phyloP scores from a whole-genome alignment of 2,797 vertebrate genomes.

The Antrozous pallidus region DNA sequence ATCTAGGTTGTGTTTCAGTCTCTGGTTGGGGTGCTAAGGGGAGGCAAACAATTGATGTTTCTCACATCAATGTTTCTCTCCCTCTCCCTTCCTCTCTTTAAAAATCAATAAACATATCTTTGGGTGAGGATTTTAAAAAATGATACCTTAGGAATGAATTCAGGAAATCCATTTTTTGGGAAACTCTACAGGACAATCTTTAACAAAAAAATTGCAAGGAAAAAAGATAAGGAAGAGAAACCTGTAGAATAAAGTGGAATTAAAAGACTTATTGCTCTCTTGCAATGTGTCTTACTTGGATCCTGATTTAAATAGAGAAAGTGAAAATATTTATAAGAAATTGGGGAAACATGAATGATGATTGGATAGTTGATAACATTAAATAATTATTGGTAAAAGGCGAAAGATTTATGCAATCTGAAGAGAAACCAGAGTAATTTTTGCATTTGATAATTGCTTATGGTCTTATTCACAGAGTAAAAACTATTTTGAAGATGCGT shows the following conservation, averaged over 20 bases:
- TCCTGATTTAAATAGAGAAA: background rate
- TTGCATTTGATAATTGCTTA: background rate
- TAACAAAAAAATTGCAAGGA: background rate
- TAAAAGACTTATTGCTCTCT: background rate
- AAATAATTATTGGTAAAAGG: background rate
- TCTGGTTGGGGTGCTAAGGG: no score
- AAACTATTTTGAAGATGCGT: background rate
- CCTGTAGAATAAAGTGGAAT: background rate
- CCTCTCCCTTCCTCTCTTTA: no score
- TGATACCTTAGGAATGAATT: background rate
- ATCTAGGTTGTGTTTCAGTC: no score
- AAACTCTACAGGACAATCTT: background rate
- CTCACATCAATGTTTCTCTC: no score
- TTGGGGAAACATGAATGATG: background rate
- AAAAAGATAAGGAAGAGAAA: background rate
- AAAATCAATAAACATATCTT: no score
- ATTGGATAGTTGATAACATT: background rate
- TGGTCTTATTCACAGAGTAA: background rate
- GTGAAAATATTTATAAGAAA: background rate
- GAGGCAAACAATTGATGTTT: no score
- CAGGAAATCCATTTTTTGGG: background rate
- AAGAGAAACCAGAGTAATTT: no score
- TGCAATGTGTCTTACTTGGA: background rate
- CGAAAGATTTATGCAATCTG: no score
- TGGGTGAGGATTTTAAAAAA: no score